Evolutionary conservation across 2,888 invertebrate genomes (phyloP), one percentile per base, ranked within the genome.

Genomic region (Pandemis corylana): DNA sequence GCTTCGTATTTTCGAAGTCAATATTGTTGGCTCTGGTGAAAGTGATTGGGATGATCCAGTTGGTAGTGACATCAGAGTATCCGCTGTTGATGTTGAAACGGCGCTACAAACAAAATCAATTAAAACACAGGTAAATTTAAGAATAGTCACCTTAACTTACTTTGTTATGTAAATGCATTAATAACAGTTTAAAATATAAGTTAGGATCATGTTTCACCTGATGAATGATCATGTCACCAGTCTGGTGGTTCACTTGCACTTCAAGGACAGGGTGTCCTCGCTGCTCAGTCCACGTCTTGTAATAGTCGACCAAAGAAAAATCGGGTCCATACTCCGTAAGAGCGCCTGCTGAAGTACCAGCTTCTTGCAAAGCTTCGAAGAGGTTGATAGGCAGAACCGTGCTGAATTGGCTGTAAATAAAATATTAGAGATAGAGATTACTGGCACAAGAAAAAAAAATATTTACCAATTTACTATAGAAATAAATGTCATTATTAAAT

Each of bases 241-340:
- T 91, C 0, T 78, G 79, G 63, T 95, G 94, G 80, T 95, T 85
- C 4, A 95, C 92, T 9, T 88, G 84, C 0, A 96, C 95, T 13
- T 88, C 93, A 2, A 96, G 82, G 0, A 96, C 89, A 0, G 96
- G 96, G 78, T 95, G 96, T 12, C 96, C 96, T 44, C 93, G 86
- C 80, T 96, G 95, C 42, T 95, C 94, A 79, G 96, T 95, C 85
- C 96, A 95, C 56, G 89, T 88, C 71, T 84, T 90, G 75, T 89
- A 94, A 78, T 93, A 94, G 3, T 93, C 90, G 5, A 90, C 79
- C 0, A 91, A 77, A 76, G 91, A 89, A 75, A 95, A 90, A 2
- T 89, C 82, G 0, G 85, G 42, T 71, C 91, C 90, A 49, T 93
- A 92, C n/a, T 84, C 82, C 1, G 80, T 77, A 36, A 94, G 81